Conservation (phyloP, 2,888 invertebrate genomes). For the Branchipolynoe longqiensis region DNA sequence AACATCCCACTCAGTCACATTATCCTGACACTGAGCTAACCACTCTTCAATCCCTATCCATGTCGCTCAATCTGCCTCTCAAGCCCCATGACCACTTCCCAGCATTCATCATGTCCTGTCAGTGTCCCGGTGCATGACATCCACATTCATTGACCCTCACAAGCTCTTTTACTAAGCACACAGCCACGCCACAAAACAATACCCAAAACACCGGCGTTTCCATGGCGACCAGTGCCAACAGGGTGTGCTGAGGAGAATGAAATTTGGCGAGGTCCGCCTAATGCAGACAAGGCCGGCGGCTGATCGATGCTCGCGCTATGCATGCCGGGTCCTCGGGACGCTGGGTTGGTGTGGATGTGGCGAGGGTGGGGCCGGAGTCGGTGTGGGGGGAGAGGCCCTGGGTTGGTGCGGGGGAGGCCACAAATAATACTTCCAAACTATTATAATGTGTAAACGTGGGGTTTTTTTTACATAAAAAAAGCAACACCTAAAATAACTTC, state of each 20-base stretch:
- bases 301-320: conserved; percentile 32
- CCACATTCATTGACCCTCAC: conserved; percentile 54
- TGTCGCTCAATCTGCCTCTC: no score
- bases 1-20: no score
- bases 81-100: no score
- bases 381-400: not conserved
- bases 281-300: conserved; percentile 19
- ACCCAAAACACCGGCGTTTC: conserved; percentile 4
- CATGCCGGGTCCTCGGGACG: not conserved
- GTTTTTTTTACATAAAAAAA: not conserved
- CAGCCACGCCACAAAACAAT: conserved; percentile 39
- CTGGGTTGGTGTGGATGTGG: no score
- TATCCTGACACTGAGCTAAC: no score
- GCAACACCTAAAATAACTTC: not conserved
- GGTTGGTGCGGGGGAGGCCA: no score
- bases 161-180: conserved; percentile 50
- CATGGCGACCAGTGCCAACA: conserved; percentile 16
- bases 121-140: conserved; percentile 3
- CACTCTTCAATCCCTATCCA: no score
- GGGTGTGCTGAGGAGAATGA: not conserved
- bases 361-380: no score
- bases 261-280: conserved; percentile 36
- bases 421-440: no score
- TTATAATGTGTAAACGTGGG: no score
- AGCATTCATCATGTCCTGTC: no score